Percentiles rank a stretch among this genome's conserved stretches.
Conservation (phyloP, 2,888 invertebrate genomes). For the Ochropleura leucogaster region DNA sequence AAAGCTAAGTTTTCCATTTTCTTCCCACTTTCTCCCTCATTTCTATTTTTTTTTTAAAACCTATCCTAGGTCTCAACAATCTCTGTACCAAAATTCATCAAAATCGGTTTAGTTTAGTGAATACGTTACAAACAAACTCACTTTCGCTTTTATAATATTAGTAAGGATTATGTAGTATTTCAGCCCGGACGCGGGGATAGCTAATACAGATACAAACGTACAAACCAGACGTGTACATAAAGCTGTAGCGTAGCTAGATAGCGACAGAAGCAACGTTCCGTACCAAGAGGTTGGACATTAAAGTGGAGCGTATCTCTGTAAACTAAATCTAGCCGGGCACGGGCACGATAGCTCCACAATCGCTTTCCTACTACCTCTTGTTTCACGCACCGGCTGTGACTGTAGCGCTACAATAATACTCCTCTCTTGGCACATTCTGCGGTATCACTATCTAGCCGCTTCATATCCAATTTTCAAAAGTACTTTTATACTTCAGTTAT, state of each 20-base stretch:
- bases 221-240: conserved; percentile 60
- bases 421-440: conserved; percentile 59
- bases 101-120: no score
- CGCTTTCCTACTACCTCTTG: conserved; percentile 79
- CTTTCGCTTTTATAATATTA: no score
- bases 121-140: no score
- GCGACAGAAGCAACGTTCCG: conserved; percentile 70
- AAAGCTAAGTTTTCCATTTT: no score
- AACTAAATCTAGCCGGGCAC: conserved; percentile 80
- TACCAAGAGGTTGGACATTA: conserved; percentile 79
- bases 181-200: conserved; percentile 8
- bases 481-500: conserved; percentile 32
- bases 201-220: conserved; percentile 49
- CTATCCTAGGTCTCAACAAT: no score
- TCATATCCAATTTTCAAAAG: conserved; percentile 53
- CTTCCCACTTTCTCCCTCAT: no score
- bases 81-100: no score
- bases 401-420: conserved; percentile 75
- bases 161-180: conserved; percentile 15
- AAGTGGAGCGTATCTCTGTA: conserved; percentile 79
- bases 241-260: conserved; percentile 67
- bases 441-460: conserved; percentile 48
- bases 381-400: conserved; percentile 83
- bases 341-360: conserved; percentile 78
- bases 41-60: no score